Base-by-base conservation (phyloP, 2,888 invertebrate species). In the Vesta saturnalis region DNA sequence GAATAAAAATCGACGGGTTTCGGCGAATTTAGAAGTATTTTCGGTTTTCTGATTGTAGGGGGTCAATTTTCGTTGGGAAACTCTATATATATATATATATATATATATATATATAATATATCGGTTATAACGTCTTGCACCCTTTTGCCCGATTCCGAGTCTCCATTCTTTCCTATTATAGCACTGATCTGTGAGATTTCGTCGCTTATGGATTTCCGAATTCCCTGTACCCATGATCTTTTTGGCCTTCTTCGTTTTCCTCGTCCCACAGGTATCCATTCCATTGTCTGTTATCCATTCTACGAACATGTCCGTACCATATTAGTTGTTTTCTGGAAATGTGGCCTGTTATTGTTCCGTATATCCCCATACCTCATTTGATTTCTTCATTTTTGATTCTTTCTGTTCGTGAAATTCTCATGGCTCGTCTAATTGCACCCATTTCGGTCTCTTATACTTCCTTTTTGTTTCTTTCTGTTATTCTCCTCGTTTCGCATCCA, bases 401-500 rank as follows among this genome's bases (percentile, higher is more conserved):
- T 49, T 49, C 47, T 14, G 47, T 47, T 47, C 10, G 47, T 47
- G 49, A 8, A 5, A 49, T 49, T 49, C 8, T 49, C 49, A 49
- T 49, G 49, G 49, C 49, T 49, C 15, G 49, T 49, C 49, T 49
- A 49, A 43, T 43, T 43, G 43, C 43, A 43, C 14, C 43, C 2
- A 49, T 49, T 49, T 49, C 19, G 49, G 15, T 49, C 49, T 14
- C 15, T 49, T 49, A 14, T 16, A 19, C n/a, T n/a, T n/a, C n/a
- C n/a, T n/a, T n/a, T n/a, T n/a, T n/a, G 49, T 49, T 49, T 12
- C 16, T 49, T 49, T 49, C 15, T 6, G 49, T 49, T 49, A 5
- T 49, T 56, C 43, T 59, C 43, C 46, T 43, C 46, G 46, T 46
- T 46, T 59, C 19, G 12, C 59, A 59, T 18, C 59, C 59, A 21